phyloP scores from a whole-genome alignment of 2,113 vertebrate genomes.

The Nansenia antarctica region DNA sequence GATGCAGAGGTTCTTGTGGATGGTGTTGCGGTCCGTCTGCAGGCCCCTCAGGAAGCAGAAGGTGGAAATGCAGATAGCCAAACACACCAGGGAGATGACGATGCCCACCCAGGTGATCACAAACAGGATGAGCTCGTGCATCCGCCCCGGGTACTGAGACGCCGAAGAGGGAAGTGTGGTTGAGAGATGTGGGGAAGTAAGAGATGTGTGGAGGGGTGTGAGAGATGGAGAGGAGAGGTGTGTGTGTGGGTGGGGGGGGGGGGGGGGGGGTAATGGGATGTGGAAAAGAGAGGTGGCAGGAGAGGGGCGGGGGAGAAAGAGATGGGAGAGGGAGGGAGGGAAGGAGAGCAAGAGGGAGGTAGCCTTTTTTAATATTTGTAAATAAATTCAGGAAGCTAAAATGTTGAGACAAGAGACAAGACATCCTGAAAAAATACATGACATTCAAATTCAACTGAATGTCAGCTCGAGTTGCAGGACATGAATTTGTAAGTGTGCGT shows the following conservation, averaged over 20 bases:
- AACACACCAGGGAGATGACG: slow-evolving; percentile 91
- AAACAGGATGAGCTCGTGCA: slow-evolving; percentile 90
- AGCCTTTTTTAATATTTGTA: slow-evolving; percentile 72
- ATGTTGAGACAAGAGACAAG: slow-evolving; percentile 70
- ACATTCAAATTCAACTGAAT: slow-evolving; percentile 73
- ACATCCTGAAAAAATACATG: slow-evolving; percentile 54
- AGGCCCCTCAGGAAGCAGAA: slow-evolving; percentile 95
- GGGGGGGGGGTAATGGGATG: slow-evolving; percentile 30
- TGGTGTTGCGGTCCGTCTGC: slow-evolving; percentile 92
- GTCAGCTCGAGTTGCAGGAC: slow-evolving; percentile 67
- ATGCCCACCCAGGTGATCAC: slow-evolving; percentile 97
- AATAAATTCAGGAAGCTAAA: slow-evolving; percentile 73
- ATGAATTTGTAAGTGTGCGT: slow-evolving; percentile 66
- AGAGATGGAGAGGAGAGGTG: slow-evolving; percentile 32
- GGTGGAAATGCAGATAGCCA: slow-evolving; percentile 93
- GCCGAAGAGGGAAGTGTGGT: slow-evolving; percentile 1
- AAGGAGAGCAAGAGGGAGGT: slow-evolving; percentile 50
- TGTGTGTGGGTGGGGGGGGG: slow-evolving; percentile 27
- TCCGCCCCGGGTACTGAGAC: slow-evolving; percentile 81
- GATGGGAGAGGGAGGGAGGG: slow-evolving; percentile 39
- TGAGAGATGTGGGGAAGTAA: slow-evolving; percentile 28
- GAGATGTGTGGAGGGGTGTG: slow-evolving; percentile 19
- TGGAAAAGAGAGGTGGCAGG: slow-evolving; percentile 28
- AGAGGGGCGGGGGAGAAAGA: background rate
- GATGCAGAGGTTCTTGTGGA: slow-evolving; percentile 97